Evolutionary conservation across 2,113 vertebrate genomes (phyloP).

Genomic region (cat (Felis catus)): DNA sequence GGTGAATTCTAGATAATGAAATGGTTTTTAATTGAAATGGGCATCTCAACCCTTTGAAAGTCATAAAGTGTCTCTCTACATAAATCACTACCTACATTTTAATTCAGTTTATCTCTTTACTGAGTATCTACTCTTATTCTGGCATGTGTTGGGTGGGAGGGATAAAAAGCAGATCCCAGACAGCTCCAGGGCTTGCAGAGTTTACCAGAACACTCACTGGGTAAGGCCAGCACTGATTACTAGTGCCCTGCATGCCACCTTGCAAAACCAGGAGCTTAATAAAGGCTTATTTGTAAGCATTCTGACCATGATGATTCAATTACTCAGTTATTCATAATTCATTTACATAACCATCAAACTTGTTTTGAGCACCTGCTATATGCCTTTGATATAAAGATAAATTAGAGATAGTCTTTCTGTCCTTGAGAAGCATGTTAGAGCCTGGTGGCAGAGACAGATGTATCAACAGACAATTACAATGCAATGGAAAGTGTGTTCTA

Average conservation of each 20-base stretch:
- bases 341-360: conserved; percentile 40
- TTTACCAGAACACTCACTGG: neutral
- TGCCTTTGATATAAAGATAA: conserved; percentile 36
- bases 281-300: conserved; percentile 9
- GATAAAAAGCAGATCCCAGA: neutral
- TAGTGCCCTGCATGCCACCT: neutral
- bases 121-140: neutral
- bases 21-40: neutral
- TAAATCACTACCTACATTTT: neutral
- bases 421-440: conserved; percentile 38
- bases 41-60: neutral
- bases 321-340: conserved; percentile 56
- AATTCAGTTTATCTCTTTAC: neutral
- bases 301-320: conserved; percentile 22
- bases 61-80: neutral
- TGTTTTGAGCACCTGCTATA: conserved; percentile 31
- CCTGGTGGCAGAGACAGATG: neutral
- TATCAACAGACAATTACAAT: neutral
- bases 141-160: neutral
- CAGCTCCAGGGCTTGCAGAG: neutral
- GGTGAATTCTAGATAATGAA: neutral
- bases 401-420: conserved; percentile 11
- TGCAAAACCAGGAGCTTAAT: neutral
- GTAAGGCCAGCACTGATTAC: neutral
- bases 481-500: neutral